Conservation (phyloP, 1,140 invertebrate genomes). For the Probaryconus sp. region DNA sequence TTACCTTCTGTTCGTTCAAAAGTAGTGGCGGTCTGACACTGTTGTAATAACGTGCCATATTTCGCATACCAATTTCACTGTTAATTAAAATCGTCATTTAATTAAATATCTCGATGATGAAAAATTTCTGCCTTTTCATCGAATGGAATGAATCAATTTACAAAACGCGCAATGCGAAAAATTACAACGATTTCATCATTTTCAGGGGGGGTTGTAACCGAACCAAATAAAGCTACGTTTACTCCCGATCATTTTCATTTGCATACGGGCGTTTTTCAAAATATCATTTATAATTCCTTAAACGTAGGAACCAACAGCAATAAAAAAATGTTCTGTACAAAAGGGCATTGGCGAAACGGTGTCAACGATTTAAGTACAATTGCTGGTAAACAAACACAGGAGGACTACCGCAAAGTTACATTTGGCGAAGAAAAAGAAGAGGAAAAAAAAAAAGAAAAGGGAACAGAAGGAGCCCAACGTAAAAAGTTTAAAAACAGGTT, state of each 20-base stretch:
- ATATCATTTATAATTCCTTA: too few relatives aligned
- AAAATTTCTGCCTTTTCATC: conserved; percentile 43
- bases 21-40: conserved; percentile 45
- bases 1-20: conserved; percentile 33
- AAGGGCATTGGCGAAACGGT: not conserved
- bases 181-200: conserved; percentile 52
- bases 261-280: conserved; percentile 15
- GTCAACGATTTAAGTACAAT: conserved; percentile 21
- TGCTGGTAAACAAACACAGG: conserved; percentile 18
- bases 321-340: too few relatives aligned
- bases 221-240: conserved; percentile 19
- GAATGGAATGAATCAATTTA: conserved; percentile 42
- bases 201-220: conserved; percentile 5
- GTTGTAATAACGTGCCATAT: conserved; percentile 53
- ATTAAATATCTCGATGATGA: conserved; percentile 56
- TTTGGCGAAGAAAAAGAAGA: conserved; percentile 33
- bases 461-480: too few relatives aligned
- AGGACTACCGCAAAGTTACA: conserved; percentile 13
- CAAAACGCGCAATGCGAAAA: conserved; percentile 42
- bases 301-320: too few relatives aligned
- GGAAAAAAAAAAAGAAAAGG: too few relatives aligned
- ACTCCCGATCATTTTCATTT: conserved; percentile 4
- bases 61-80: conserved; percentile 42
- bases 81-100: conserved; percentile 61
- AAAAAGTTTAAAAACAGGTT: conserved; percentile 30